phyloP scores from a whole-genome alignment of 1,140 invertebrate genomes.

The Microplitis demolitor region DNA sequence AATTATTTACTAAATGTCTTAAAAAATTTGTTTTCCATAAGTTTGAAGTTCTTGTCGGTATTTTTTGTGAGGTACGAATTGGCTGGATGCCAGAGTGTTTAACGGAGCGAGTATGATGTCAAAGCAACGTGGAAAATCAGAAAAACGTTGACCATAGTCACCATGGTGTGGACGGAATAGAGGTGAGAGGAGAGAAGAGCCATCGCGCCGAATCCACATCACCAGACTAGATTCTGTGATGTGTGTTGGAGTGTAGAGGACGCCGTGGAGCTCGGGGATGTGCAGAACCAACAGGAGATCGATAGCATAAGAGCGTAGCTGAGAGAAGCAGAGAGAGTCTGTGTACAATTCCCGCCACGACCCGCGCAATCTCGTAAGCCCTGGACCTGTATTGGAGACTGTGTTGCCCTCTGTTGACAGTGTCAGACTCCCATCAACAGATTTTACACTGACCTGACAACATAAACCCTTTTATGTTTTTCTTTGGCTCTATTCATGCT shows the following conservation, averaged over 20 bases:
- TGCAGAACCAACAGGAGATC: constrained; percentile 17
- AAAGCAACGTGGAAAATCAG: not conserved
- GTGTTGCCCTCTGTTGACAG: constrained; percentile 16
- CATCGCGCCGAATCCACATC: constrained; percentile 1
- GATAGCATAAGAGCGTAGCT: constrained; percentile 2
- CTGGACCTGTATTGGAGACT: not conserved
- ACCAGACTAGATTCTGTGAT: no score
- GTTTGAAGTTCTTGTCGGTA: no score
- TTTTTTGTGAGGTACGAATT: not conserved
- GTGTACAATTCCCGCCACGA: constrained; percentile 4
- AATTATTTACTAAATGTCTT: no score
- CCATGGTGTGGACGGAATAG: no score
- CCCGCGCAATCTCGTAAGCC: constrained; percentile 1
- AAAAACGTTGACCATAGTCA: constrained; percentile 1
- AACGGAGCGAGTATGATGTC: not conserved
- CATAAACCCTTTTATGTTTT: not conserved
- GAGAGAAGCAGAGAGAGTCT: constrained; percentile 13
- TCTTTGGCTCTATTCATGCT: not conserved
- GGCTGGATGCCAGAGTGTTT: not conserved
- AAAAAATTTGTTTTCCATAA: no score
- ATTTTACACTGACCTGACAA: not conserved
- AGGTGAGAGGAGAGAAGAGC: not conserved
- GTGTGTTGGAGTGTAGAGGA: no score
- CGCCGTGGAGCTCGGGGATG: not conserved
- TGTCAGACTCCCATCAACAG: not conserved